Conservation (phyloP, 2,797 vertebrate genomes). For the Phylloscopus collybita region DNA sequence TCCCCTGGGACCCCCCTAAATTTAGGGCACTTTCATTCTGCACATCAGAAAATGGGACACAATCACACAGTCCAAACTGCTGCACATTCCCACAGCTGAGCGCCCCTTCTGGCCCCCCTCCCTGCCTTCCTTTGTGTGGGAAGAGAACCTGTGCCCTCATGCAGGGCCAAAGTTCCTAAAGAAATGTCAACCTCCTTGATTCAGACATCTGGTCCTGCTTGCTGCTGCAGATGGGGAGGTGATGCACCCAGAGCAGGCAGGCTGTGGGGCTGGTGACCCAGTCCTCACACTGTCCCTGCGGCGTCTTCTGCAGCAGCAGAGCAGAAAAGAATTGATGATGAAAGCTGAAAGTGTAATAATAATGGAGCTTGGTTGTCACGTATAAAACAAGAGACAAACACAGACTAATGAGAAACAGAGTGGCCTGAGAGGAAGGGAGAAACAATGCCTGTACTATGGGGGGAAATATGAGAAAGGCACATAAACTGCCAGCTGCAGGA, state of each 20-base stretch:
- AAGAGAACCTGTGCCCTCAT: neutral
- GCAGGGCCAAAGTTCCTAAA: neutral
- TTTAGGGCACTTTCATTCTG: neutral
- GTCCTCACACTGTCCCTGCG: neutral
- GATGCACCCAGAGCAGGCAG: accelerated
- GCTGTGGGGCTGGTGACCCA: accelerated
- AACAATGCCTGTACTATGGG: conserved; percentile 47
- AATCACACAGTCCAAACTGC: accelerated
- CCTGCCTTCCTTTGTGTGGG: neutral
- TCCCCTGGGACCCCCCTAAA: accelerated
- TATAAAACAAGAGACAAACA: neutral
- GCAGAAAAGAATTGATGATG: neutral
- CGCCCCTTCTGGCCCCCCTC: neutral
- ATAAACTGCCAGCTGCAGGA: conserved; percentile 12
- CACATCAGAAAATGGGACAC: accelerated
- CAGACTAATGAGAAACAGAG: conserved; percentile 50
- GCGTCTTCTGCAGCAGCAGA: neutral
- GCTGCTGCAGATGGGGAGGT: accelerated
- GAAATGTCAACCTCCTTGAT: neutral
- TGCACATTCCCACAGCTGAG: accelerated
- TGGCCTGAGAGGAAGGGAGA: neutral
- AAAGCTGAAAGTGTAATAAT: neutral
- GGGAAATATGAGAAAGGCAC: conserved; percentile 48
- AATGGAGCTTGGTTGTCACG: neutral
- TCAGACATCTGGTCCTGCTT: neutral